Conservation (phyloP, 2,113 vertebrate genomes). For the Leptobrachium ailaonicum region DNA sequence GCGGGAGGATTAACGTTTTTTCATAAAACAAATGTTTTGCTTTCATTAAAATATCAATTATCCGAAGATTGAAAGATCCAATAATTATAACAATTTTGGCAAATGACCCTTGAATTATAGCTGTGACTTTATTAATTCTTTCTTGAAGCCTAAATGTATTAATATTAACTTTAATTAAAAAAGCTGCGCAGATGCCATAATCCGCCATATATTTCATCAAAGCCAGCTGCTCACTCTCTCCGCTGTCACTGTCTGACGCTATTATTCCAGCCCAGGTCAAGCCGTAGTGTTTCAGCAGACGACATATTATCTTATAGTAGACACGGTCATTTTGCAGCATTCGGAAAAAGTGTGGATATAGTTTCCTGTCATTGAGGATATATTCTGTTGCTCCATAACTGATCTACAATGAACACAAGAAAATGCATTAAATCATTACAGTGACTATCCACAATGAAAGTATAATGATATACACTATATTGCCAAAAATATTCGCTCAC, state of each 20-base stretch:
- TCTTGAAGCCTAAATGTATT: too few relatives aligned
- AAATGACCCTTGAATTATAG: too few relatives aligned
- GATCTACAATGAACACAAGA: background rate
- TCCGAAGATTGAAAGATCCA: too few relatives aligned
- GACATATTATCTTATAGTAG: background rate
- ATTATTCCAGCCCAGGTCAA: slow-evolving; percentile 31
- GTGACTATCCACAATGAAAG: too few relatives aligned
- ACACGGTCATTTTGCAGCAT: background rate
- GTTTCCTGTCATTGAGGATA: background rate
- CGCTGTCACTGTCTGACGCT: slow-evolving; percentile 3
- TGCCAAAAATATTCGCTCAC: too few relatives aligned
- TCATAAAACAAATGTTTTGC: background rate
- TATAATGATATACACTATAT: too few relatives aligned
- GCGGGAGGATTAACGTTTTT: background rate
- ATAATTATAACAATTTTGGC: too few relatives aligned
- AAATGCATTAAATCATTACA: too few relatives aligned
- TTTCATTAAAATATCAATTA: too few relatives aligned
- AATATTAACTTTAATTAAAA: background rate
- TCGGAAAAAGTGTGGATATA: slow-evolving; percentile 15
- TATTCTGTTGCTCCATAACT: slow-evolving; percentile 3
- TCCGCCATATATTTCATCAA: background rate
- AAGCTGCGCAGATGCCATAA: slow-evolving; percentile 12
- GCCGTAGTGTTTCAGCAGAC: background rate
- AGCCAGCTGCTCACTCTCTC: background rate
- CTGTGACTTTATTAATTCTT: too few relatives aligned